Conservation (phyloP, 2,888 invertebrate species). For the Ormyrus rosae region DNA sequence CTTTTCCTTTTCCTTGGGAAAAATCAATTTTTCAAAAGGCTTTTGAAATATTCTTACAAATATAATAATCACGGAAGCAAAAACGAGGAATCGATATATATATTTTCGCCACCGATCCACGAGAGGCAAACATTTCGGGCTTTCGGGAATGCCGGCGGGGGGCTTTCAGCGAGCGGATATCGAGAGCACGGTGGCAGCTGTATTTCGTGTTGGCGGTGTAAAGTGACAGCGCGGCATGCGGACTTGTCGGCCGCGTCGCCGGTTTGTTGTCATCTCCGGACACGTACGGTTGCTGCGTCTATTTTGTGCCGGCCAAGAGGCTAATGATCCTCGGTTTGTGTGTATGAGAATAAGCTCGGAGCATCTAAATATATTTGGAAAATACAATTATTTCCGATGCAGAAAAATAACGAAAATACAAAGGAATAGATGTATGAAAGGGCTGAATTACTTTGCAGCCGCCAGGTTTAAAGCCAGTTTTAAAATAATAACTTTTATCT, state of each 20-base stretch:
- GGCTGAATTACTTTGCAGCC: too few relatives aligned
- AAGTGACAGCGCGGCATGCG: slow-evolving; percentile 61
- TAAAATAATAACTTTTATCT: slow-evolving; percentile 16
- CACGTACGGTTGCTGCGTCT: slow-evolving; percentile 72
- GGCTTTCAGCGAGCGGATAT: neutral
- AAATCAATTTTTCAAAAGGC: neutral
- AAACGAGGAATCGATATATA: neutral
- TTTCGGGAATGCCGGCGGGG: neutral
- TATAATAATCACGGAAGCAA: neutral
- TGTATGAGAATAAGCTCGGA: slow-evolving; percentile 22
- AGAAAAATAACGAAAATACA: too few relatives aligned
- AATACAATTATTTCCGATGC: too few relatives aligned
- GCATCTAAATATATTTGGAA: too few relatives aligned
- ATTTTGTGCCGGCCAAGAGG: slow-evolving; percentile 63
- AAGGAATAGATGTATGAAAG: too few relatives aligned
- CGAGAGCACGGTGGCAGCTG: slow-evolving; percentile 21
- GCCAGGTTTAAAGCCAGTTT: neutral
- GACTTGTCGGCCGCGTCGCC: neutral
- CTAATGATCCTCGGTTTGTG: slow-evolving; percentile 61
- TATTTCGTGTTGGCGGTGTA: slow-evolving; percentile 55
- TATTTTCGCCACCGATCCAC: neutral
- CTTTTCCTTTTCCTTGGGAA: too few relatives aligned
- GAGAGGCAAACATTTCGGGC: neutral
- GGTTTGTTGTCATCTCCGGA: slow-evolving; percentile 66
- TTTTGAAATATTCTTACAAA: neutral